Evolutionary conservation across 2,888 invertebrate species (phyloP).

Genomic region (Alentia gelatinosa): DNA sequence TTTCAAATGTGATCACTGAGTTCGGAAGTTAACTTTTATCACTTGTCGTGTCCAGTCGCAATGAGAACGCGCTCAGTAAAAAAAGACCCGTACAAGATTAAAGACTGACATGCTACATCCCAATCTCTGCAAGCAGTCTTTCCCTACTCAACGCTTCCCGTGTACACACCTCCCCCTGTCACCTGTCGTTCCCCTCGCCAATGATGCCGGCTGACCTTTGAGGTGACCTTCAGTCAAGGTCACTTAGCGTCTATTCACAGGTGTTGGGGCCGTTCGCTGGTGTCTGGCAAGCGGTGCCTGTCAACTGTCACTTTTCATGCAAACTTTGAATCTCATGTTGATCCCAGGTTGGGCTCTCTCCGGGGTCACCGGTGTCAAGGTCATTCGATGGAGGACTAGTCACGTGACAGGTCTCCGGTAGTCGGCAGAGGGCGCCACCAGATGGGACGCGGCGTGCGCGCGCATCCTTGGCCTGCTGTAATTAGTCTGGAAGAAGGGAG

Average conservation of each 20-base stretch:
- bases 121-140: too few species aligned
- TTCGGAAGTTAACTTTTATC: background rate
- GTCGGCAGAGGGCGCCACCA: too few species aligned
- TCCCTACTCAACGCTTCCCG: too few species aligned
- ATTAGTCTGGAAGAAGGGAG: too few species aligned
- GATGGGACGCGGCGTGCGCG: too few species aligned
- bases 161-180: too few species aligned
- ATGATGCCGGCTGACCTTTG: background rate
- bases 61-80: too few species aligned
- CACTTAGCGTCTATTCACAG: background rate
- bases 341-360: background rate
- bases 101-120: too few species aligned
- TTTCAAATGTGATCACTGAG: background rate
- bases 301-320: background rate
- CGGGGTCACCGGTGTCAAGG: background rate
- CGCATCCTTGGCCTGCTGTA: too few species aligned
- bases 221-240: background rate
- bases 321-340: background rate
- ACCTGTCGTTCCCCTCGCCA: background rate
- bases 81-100: too few species aligned
- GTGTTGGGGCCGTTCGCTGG: background rate
- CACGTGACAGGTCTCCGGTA: background rate
- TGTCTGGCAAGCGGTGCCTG: background rate
- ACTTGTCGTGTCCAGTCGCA: too few species aligned
- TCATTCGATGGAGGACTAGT: background rate